A percentile compares a stretch with the other conserved stretches of the same genome.
Evolutionary conservation across 2,113 vertebrate genomes (phyloP).

Genomic region (Pavo muticus): DNA sequence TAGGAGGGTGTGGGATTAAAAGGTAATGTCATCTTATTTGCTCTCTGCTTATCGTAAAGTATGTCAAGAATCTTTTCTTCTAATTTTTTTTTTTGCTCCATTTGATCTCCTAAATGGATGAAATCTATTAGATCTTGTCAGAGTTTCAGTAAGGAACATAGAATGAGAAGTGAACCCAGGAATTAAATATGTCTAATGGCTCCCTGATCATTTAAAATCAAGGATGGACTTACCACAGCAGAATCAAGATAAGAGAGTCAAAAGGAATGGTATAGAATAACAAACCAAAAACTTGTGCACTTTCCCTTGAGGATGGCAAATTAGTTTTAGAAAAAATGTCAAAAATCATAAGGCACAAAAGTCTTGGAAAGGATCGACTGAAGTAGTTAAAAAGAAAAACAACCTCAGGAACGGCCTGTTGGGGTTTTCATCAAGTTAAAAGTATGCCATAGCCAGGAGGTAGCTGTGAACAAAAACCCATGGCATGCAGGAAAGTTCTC

Average conservation of each 20-base stretch:
- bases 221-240: not conserved
- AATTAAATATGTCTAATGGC: not conserved
- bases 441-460: not conserved
- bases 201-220: not conserved
- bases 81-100: not conserved
- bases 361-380: not conserved
- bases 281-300: not conserved
- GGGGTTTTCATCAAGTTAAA: constrained; percentile 19
- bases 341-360: not conserved
- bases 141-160: not conserved
- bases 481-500: constrained; percentile 4
- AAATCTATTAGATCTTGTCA: not conserved
- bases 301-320: not conserved
- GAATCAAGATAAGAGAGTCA: not conserved
- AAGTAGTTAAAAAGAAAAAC: not conserved
- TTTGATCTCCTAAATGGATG: not conserved
- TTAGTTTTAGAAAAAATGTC: not conserved
- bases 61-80: not conserved
- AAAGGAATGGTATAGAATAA: not conserved
- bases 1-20: not conserved
- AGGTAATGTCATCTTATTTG: not conserved
- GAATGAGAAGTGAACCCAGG: not conserved
- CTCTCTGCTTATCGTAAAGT: not conserved
- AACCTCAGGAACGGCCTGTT: not conserved
- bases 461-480: not conserved